A percentile compares a stretch with the other conserved stretches of the same genome.
Evolutionary conservation across 2,888 invertebrate genomes (phyloP).

Genomic region (Ennomos fuscantarius): DNA sequence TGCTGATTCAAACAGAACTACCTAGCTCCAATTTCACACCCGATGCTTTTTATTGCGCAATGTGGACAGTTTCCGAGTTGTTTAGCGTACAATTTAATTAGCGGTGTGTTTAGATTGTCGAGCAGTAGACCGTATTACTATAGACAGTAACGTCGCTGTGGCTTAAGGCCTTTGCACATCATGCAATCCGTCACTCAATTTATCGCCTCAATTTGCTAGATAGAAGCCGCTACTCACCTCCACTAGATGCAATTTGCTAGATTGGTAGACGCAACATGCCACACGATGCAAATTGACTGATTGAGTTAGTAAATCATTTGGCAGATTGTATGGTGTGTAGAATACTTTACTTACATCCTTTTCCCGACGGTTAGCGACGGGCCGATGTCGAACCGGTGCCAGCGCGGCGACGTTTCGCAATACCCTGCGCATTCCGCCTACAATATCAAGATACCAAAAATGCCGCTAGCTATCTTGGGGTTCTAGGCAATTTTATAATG

Average conservation of each 20-base stretch:
- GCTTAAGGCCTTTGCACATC: slow-evolving; percentile 5
- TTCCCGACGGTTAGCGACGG: slow-evolving; percentile 44
- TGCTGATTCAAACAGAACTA: slow-evolving; percentile 40
- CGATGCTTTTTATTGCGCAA: slow-evolving; percentile 51
- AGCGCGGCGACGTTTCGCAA: slow-evolving; percentile 15
- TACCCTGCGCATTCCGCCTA: slow-evolving; percentile 26
- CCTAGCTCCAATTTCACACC: slow-evolving; percentile 51
- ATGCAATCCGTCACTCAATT: too few relatives aligned
- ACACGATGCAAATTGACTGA: too few relatives aligned
- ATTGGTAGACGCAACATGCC: too few relatives aligned
- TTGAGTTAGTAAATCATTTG: slow-evolving; percentile 24
- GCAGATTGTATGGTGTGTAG: too few relatives aligned
- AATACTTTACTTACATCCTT: too few relatives aligned
- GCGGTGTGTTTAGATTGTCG: slow-evolving; percentile 36
- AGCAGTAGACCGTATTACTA: slow-evolving; percentile 45
- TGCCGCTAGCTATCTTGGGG: slow-evolving; percentile 16
- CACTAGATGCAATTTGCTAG: too few relatives aligned
- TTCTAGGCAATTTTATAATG: slow-evolving; percentile 15
- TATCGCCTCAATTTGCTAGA: too few relatives aligned
- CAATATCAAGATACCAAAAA: slow-evolving; percentile 29
- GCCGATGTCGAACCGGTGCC: neutral
- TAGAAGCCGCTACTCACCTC: too few relatives aligned
- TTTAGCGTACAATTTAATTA: slow-evolving; percentile 54
- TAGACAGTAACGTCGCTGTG: slow-evolving; percentile 14
- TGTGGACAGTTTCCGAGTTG: slow-evolving; percentile 45